Conservation (phyloP, 2,113 vertebrate species). For the Macquaria ambigua region DNA sequence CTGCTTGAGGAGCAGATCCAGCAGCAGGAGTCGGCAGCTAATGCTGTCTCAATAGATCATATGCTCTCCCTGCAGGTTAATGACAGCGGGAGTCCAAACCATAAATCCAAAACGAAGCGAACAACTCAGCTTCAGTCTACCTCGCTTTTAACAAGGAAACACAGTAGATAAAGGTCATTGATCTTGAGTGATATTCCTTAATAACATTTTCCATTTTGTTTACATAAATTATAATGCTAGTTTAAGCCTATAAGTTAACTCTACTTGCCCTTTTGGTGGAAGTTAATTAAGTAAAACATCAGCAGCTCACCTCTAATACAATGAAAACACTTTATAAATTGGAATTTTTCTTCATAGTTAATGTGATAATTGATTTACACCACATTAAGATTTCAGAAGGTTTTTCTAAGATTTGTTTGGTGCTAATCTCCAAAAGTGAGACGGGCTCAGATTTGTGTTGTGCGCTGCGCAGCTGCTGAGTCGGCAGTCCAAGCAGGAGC, state of each 20-base stretch:
- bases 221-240: background rate
- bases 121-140: background rate
- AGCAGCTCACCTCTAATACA: background rate
- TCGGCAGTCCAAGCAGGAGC: background rate
- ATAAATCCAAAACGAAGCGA: background rate
- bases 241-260: background rate
- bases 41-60: conserved; percentile 2
- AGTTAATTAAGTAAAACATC: background rate
- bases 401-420: background rate
- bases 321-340: background rate
- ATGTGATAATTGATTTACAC: background rate
- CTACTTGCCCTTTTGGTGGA: background rate
- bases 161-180: background rate
- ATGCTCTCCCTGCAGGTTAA: background rate
- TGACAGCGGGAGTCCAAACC: background rate
- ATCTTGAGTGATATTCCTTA: background rate
- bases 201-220: background rate
- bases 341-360: background rate
- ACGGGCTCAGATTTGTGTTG: background rate
- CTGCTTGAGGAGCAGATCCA: background rate
- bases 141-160: background rate
- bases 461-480: conserved; percentile 14
- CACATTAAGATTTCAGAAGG: background rate
- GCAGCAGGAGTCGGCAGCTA: background rate
- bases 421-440: background rate